Conservation (phyloP, 2,888 invertebrate species). For the Scaptomyza reducta region DNA sequence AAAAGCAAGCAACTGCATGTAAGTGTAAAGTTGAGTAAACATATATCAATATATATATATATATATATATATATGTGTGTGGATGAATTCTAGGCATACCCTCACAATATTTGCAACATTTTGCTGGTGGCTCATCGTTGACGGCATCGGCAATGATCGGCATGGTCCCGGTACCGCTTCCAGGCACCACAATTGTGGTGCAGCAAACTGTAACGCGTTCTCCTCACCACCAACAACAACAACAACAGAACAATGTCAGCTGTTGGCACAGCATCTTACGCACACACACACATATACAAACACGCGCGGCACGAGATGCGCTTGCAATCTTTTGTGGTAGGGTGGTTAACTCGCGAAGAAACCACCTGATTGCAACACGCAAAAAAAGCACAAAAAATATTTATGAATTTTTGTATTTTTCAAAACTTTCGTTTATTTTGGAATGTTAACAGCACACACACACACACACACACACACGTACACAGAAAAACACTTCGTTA, state of each 20-base stretch:
- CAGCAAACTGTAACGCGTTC: conserved; percentile 11
- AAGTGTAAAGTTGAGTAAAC: too few species aligned
- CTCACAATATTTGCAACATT: conserved; percentile 97
- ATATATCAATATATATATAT: conserved; percentile 10
- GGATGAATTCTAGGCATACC: conserved; percentile 86
- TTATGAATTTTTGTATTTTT: conserved; percentile 3
- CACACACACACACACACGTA: conserved; percentile 39
- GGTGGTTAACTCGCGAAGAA: neutral
- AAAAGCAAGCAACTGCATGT: conserved; percentile 20
- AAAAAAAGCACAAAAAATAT: conserved; percentile 4
- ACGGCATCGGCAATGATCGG: conserved; percentile 87
- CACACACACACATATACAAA: conserved; percentile 14
- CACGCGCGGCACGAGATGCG: conserved; percentile 42
- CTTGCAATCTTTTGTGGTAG: conserved; percentile 25
- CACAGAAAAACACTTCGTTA: conserved; percentile 14
- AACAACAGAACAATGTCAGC: conserved; percentile 39
- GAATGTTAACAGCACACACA: conserved; percentile 57
- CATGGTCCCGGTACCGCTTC: conserved; percentile 84
- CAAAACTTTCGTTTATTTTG: conserved; percentile 50
- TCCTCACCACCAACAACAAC: conserved; percentile 33
- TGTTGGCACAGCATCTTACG: conserved; percentile 37
- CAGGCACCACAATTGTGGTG: conserved; percentile 28
- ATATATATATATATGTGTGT: conserved; percentile 25
- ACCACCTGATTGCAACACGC: conserved; percentile 26
- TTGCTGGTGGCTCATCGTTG: conserved; percentile 91